Percentiles rank a stretch among this genome's conserved stretches.
Conservation (phyloP, 1,140 invertebrate species). For the Micrasema longulum region DNA sequence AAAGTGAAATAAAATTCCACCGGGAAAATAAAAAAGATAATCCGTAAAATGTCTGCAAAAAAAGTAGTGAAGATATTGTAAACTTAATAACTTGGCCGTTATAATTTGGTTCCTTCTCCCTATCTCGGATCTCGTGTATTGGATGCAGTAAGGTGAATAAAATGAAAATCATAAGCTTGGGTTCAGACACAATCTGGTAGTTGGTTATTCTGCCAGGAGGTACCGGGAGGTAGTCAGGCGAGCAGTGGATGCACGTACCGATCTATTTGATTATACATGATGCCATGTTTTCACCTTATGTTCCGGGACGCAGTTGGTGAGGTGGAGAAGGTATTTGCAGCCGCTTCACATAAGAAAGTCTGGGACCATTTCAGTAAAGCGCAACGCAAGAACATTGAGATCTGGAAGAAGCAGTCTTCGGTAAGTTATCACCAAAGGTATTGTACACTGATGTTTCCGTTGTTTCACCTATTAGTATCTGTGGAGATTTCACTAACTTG, state of each 20-base stretch:
- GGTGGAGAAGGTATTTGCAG: slow-evolving; percentile 95
- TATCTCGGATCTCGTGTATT: too few relatives aligned
- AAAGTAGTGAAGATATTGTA: too few relatives aligned
- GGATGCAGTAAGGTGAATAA: too few relatives aligned
- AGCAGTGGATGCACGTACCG: neutral
- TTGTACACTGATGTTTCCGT: neutral
- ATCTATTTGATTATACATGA: slow-evolving; percentile 44
- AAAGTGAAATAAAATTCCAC: too few relatives aligned
- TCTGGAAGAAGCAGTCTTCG: slow-evolving; percentile 96
- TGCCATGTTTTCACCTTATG: slow-evolving; percentile 51
- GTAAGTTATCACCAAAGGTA: slow-evolving; percentile 76
- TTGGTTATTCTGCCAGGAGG: neutral
- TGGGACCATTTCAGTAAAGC: slow-evolving; percentile 99
- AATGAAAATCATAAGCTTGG: slow-evolving; percentile 3
- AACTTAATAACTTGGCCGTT: neutral
- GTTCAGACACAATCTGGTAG: slow-evolving; percentile 30
- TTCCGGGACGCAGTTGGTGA: slow-evolving; percentile 84
- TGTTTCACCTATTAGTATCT: slow-evolving; percentile 16
- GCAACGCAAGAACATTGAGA: slow-evolving; percentile 97
- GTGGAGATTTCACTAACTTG: neutral
- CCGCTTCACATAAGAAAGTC: slow-evolving; percentile 95
- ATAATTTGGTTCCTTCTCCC: neutral
- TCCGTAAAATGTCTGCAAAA: too few relatives aligned
- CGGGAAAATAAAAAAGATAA: too few relatives aligned
- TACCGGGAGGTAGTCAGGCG: too few relatives aligned